A percentile compares a stretch with the other conserved stretches of the same genome.
phyloP scores from a whole-genome alignment of 2,888 invertebrate species.

The Synergus umbraculus region DNA sequence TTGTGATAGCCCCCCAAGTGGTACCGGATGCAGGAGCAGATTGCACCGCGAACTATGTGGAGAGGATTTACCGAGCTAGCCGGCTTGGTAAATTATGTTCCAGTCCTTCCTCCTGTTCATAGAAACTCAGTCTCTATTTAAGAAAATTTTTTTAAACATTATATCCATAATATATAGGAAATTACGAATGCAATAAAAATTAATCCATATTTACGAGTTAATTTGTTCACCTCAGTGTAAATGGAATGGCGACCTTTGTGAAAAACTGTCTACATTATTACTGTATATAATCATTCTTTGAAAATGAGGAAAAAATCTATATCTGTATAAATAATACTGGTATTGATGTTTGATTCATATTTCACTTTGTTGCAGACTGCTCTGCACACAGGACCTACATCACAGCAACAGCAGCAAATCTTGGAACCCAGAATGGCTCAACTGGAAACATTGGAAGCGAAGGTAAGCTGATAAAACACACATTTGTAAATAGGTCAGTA shows the following conservation, averaged over 20 bases:
- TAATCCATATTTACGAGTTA: too few species aligned
- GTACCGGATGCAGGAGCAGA: slow-evolving; percentile 3
- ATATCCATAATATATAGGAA: too few species aligned
- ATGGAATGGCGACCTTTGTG: too few species aligned
- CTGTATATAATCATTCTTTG: too few species aligned
- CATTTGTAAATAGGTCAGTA: background rate
- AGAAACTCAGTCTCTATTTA: slow-evolving; percentile 7
- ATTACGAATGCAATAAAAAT: too few species aligned
- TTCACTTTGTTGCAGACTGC: slow-evolving; percentile 67
- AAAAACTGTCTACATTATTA: too few species aligned
- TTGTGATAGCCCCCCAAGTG: slow-evolving; percentile 47
- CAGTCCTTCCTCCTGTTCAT: slow-evolving; percentile 37
- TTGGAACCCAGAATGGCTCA: slow-evolving; percentile 83
- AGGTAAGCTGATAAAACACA: slow-evolving; percentile 78
- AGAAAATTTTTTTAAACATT: background rate
- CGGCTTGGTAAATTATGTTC: background rate
- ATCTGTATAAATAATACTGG: background rate
- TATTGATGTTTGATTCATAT: background rate
- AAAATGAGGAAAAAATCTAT: too few species aligned
- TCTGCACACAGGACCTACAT: slow-evolving; percentile 66
- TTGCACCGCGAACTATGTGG: background rate
- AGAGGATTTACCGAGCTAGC: background rate
- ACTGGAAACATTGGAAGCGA: slow-evolving; percentile 87
- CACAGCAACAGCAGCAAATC: slow-evolving; percentile 65
- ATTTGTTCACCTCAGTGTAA: too few species aligned